phyloP scores from a whole-genome alignment of 53 echinoderm and acorn worm species.

The Stichopus horrens region DNA sequence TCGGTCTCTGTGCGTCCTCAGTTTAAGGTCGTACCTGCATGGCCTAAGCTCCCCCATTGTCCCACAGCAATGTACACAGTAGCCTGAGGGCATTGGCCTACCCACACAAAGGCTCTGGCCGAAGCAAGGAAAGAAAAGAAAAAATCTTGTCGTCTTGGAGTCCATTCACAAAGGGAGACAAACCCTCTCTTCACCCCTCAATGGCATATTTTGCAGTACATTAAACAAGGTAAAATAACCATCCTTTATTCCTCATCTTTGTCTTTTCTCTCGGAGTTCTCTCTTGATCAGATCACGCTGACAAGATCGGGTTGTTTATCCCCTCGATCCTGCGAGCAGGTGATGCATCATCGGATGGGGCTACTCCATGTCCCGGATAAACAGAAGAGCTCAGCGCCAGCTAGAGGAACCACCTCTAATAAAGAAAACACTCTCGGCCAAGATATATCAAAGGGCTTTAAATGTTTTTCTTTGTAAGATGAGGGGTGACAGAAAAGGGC shows the following conservation, averaged over 20 bases:
- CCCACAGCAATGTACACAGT: conserved; percentile 34
- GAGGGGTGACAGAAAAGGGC: not conserved
- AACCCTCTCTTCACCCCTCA: conserved; percentile 24
- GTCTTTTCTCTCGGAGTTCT: not conserved
- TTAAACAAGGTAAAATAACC: conserved; percentile 45
- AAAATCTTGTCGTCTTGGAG: not conserved
- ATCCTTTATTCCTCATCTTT: not conserved
- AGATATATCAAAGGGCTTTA: not conserved
- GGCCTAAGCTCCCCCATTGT: conserved; percentile 14
- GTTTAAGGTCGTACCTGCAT: conserved; percentile 31
- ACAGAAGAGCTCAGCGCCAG: not conserved
- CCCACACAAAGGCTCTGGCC: conserved; percentile 26
- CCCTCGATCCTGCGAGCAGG: not conserved
- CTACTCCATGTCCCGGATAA: not conserved
- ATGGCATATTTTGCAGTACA: conserved; percentile 43
- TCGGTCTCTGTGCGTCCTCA: conserved; percentile 22
- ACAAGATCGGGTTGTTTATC: not conserved
- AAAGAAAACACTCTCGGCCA: conserved; percentile 12
- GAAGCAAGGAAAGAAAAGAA: too few species aligned
- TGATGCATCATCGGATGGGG: not conserved
- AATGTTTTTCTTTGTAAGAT: conserved; percentile 37
- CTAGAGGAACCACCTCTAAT: not conserved
- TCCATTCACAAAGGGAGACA: conserved; percentile 34
- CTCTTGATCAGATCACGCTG: too few species aligned
- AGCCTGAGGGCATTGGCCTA: conserved; percentile 29